Evolutionary conservation across 2,797 vertebrate species (phyloP), one percentile per base, ranked within the genome.

Genomic region (Phaenicophaeus curvirostris): DNA sequence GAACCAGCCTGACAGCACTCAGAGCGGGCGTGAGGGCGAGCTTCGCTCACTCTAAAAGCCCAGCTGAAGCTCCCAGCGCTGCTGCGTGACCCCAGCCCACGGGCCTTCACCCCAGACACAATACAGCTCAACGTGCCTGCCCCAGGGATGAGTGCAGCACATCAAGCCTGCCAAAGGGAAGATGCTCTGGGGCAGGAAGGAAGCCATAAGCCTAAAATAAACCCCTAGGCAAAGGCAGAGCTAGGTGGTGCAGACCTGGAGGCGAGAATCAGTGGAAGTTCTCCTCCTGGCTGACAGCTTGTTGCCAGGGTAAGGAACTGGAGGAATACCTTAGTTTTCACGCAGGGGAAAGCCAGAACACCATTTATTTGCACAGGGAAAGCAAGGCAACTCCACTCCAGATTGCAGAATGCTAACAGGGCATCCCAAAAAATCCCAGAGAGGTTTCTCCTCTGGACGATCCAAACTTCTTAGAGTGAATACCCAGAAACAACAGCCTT

Each of bases 51-150:
- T 39, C 46, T 80, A 20, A 77, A 74, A 89, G 61, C 79, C 11
- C 51, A 27, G 68, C 50, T 28, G 8, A 30, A 85, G 59, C 82
- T 57, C n/a, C 16, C 66, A 39, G 77, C 13, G 3, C 10, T 15
- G 41, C 85, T 15, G 24, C 0, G 0, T 30, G 81, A 50, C 9
- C 82, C 0, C 0, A n/a, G 59, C 37, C 7, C n/a, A 4, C 0
- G 1, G 67, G 20, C 18, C 48, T 10, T 54, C n/a, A 71, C 21
- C 28, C 35, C 0, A 3, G 54, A 11, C 2, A 4, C 15, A 13
- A 9, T 0, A 2, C 44, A 4, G 21, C 27, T 35, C 6, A 1
- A 18, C 0, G 0, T 0, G 7, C 41, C 68, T 2, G 35, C 24
- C 51, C 6, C 5, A 0, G 30, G 57, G 35, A 17, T 0, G 23